Evolutionary conservation across 2,113 vertebrate genomes (phyloP).

Genomic region (Hepsetus odoe): DNA sequence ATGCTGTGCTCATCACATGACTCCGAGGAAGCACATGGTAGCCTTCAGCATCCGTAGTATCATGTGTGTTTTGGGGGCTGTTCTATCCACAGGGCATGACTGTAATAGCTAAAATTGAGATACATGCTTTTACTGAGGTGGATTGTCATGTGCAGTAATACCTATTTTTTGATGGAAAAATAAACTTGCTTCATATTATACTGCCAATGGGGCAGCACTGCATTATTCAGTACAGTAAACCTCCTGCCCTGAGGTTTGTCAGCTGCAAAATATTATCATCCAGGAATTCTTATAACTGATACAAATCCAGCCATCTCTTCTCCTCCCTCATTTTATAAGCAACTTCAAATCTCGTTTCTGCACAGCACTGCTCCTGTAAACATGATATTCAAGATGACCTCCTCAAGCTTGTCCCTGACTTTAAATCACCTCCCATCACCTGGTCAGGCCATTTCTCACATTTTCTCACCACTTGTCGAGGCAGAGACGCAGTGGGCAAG

Average conservation of each 20-base stretch:
- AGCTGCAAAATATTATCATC: not conserved
- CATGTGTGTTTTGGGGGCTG: no score
- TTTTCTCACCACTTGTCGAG: not conserved
- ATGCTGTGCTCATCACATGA: no score
- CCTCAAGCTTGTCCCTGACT: conserved; percentile 2
- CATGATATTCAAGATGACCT: conserved; percentile 23
- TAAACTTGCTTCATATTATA: not conserved
- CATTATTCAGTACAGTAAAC: not conserved
- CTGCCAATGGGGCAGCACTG: not conserved
- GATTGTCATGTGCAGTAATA: no score
- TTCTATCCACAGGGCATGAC: no score
- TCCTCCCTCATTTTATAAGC: not conserved
- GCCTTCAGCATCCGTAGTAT: no score
- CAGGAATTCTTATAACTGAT: not conserved
- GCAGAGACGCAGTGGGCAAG: conserved; percentile 9
- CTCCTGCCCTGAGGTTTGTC: not conserved
- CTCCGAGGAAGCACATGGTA: no score
- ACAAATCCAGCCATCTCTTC: not conserved
- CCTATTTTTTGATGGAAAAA: no score
- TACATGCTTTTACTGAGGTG: no score
- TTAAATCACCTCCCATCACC: not conserved
- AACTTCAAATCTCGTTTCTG: not conserved
- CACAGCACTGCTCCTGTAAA: not conserved
- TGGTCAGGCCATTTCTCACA: conserved; percentile 1
- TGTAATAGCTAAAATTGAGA: no score